phyloP scores from a whole-genome alignment of 2,888 invertebrate species.

The Nomada hirtipes region DNA sequence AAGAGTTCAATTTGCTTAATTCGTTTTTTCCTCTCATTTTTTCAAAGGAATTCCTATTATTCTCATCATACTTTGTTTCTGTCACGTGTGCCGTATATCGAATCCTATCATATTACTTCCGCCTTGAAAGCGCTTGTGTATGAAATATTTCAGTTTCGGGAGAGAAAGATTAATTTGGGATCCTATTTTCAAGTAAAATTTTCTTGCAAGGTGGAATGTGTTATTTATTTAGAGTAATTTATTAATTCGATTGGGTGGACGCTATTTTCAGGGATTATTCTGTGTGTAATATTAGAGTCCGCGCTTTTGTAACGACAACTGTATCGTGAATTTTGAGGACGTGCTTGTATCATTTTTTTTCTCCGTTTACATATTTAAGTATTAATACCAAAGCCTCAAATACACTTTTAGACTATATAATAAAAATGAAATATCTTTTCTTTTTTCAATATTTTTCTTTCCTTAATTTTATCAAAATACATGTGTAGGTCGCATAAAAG shows the following conservation, averaged over 20 bases:
- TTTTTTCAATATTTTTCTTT: neutral
- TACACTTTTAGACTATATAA: neutral
- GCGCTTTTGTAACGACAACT: constrained; percentile 2
- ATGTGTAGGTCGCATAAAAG: neutral
- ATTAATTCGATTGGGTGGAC: neutral
- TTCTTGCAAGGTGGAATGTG: neutral
- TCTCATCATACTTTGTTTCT: neutral
- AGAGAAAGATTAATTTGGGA: constrained; percentile 15
- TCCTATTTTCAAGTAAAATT: constrained; percentile 1
- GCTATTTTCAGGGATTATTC: neutral
- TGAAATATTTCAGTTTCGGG: constrained; percentile 16
- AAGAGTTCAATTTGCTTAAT: constrained; percentile 77
- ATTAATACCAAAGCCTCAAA: neutral
- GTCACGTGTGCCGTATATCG: constrained; percentile 48
- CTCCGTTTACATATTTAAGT: neutral
- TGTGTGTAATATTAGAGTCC: neutral
- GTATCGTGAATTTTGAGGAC: neutral
- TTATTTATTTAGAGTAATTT: neutral
- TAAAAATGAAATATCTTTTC: neutral
- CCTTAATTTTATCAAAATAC: neutral
- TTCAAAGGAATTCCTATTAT: neutral
- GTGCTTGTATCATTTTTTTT: constrained; percentile 1
- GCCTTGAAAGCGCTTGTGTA: constrained; percentile 24
- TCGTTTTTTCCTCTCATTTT: neutral
- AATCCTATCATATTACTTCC: constrained; percentile 46